Percentiles rank a stretch among this genome's conserved stretches.
These are phyloP conservation scores for Enteromius afrohamiltoni DNA, from an alignment of 2,797 vertebrate species.

Conservation along the genomic window DNA sequence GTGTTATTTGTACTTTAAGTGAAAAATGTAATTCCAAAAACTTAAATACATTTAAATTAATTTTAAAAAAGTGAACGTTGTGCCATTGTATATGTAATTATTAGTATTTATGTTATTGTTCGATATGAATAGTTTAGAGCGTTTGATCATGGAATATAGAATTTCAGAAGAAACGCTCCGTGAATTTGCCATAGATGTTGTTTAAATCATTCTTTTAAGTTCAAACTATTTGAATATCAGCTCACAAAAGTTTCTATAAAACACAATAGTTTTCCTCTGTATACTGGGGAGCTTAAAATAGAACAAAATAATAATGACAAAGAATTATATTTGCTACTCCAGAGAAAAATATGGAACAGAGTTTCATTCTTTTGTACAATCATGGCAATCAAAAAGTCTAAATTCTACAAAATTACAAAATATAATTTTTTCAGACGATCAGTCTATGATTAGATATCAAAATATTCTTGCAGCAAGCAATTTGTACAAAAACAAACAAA, in stretches of 20 bases:
- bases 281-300: not conserved
- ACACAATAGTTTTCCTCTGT: not conserved
- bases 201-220: not conserved
- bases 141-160: not conserved
- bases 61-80: not conserved
- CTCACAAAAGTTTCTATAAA: not conserved
- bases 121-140: not conserved
- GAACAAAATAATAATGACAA: not conserved
- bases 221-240: not conserved
- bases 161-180: too few relatives aligned
- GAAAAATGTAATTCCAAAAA: not conserved
- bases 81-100: not conserved
- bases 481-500: not conserved
- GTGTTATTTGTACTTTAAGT: not conserved
- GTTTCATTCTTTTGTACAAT: not conserved
- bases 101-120: not conserved
- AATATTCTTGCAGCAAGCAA: not conserved
- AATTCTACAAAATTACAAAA: not conserved
- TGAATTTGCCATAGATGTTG: not conserved
- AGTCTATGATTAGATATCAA: not conserved
- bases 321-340: not conserved
- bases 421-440: not conserved
- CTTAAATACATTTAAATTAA: not conserved
- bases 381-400: not conserved
- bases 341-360: not conserved